A percentile compares a stretch with the other conserved stretches of the same genome.
phyloP scores from a whole-genome alignment of 2,797 vertebrate genomes.

The Falco naumanni region DNA sequence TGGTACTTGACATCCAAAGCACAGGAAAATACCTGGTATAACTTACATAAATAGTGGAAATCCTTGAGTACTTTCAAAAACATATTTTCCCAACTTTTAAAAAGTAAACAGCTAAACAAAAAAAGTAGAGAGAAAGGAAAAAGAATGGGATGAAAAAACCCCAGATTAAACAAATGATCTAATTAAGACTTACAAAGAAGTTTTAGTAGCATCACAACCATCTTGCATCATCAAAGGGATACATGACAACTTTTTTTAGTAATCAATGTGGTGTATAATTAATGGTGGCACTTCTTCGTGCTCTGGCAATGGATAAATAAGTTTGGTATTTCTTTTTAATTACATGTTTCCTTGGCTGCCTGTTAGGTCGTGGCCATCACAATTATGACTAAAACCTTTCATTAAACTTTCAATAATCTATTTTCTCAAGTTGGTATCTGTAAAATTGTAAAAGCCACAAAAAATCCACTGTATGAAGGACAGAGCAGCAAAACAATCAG shows the following conservation, averaged over 20 bases:
- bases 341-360: slow-evolving; percentile 37
- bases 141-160: not conserved
- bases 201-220: slow-evolving; percentile 40
- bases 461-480: not conserved
- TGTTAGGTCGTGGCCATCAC: slow-evolving; percentile 51
- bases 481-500: not conserved
- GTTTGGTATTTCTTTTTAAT: slow-evolving; percentile 37
- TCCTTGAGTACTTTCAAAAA: not conserved
- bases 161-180: slow-evolving; percentile 31
- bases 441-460: slow-evolving; percentile 44
- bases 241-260: slow-evolving; percentile 47
- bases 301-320: slow-evolving; percentile 63
- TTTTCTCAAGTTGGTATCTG: slow-evolving; percentile 55
- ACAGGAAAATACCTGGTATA: not conserved
- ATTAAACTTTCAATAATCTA: slow-evolving; percentile 67
- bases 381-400: slow-evolving; percentile 66
- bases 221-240: slow-evolving; percentile 51
- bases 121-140: not conserved
- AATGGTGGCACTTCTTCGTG: slow-evolving; percentile 45
- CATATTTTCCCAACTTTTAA: not conserved
- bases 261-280: slow-evolving; percentile 56
- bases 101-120: not conserved
- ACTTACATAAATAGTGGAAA: not conserved
- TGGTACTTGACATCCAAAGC: not conserved
- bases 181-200: slow-evolving; percentile 35